phyloP scores from a whole-genome alignment of 2,113 vertebrate species.

The Neomonachus schauinslandi region DNA sequence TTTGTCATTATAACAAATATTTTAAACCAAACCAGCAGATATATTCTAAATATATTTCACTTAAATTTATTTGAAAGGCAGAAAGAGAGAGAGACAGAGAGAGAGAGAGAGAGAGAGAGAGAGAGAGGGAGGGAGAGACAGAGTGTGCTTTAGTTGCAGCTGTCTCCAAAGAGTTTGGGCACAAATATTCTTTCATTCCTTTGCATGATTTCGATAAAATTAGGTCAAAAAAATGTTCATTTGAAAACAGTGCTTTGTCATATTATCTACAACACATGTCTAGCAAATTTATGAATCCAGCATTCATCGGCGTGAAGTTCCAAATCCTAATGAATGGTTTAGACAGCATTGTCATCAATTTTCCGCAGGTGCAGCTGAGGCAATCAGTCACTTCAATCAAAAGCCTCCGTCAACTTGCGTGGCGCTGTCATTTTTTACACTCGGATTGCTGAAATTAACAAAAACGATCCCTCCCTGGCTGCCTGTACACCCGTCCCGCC shows the following conservation, averaged over 20 bases:
- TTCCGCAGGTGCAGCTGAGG: conserved; percentile 92
- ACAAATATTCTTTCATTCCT: conserved; percentile 77
- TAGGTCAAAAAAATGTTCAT: conserved; percentile 87
- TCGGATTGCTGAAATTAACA: conserved; percentile 89
- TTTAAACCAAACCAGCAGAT: conserved; percentile 58
- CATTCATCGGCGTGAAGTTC: conserved; percentile 93
- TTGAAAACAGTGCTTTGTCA: conserved; percentile 87
- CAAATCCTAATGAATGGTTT: conserved; percentile 94
- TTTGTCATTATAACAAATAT: conserved; percentile 73
- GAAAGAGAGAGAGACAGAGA: no score
- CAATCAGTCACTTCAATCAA: conserved; percentile 97
- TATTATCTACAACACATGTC: conserved; percentile 90
- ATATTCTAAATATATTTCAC: conserved; percentile 60
- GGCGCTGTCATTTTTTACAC: conserved; percentile 92
- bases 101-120: no score
- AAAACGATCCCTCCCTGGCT: conserved; percentile 57
- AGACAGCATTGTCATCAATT: conserved; percentile 96
- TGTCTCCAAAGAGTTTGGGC: conserved; percentile 76
- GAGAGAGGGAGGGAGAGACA: background rate
- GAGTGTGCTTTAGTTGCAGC: conserved; percentile 58
- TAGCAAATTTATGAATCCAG: conserved; percentile 93
- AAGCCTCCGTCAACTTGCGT: conserved; percentile 89
- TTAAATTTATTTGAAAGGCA: conserved; percentile 60
- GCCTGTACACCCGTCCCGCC: conserved; percentile 84
- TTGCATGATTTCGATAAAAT: conserved; percentile 85